phyloP scores from a whole-genome alignment of 1,140 invertebrate genomes.

The Leptopilina clavipes region DNA sequence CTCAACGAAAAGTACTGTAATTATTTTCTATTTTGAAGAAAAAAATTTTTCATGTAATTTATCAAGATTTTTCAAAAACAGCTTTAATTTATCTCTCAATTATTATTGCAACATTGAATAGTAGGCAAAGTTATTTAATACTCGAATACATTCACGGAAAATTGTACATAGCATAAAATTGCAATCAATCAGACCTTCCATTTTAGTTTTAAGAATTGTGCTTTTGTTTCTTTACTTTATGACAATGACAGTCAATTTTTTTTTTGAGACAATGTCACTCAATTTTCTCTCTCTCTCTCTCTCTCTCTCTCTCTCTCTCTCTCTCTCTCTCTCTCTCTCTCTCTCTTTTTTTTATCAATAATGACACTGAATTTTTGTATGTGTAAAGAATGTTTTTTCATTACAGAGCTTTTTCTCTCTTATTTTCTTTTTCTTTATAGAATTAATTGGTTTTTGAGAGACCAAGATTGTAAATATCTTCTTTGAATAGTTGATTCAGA shows the following conservation, averaged over 20 bases:
- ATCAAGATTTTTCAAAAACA: too few relatives aligned
- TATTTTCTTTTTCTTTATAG: not conserved
- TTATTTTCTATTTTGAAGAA: slow-evolving; percentile 14
- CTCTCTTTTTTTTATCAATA: too few relatives aligned
- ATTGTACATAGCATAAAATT: slow-evolving; percentile 24
- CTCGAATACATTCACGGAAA: not conserved
- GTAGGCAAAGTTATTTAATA: not conserved
- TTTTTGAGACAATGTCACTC: too few relatives aligned
- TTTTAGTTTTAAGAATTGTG: slow-evolving; percentile 4
- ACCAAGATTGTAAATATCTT: slow-evolving; percentile 14
- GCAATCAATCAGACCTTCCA: slow-evolving; percentile 17
- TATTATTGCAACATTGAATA: too few relatives aligned
- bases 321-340: too few relatives aligned
- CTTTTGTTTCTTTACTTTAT: slow-evolving; percentile 1
- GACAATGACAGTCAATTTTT: not conserved
- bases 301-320: too few relatives aligned
- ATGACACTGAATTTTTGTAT: too few relatives aligned
- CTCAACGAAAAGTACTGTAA: too few relatives aligned
- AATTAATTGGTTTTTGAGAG: not conserved
- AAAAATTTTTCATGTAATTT: not conserved
- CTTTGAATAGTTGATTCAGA: slow-evolving; percentile 3
- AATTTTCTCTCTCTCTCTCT: too few relatives aligned
- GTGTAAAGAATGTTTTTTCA: too few relatives aligned
- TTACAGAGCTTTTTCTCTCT: too few relatives aligned
- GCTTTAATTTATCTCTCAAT: too few relatives aligned